Evolutionary conservation across 1,140 invertebrate species (phyloP).

Genomic region (Drosophila obscura): DNA sequence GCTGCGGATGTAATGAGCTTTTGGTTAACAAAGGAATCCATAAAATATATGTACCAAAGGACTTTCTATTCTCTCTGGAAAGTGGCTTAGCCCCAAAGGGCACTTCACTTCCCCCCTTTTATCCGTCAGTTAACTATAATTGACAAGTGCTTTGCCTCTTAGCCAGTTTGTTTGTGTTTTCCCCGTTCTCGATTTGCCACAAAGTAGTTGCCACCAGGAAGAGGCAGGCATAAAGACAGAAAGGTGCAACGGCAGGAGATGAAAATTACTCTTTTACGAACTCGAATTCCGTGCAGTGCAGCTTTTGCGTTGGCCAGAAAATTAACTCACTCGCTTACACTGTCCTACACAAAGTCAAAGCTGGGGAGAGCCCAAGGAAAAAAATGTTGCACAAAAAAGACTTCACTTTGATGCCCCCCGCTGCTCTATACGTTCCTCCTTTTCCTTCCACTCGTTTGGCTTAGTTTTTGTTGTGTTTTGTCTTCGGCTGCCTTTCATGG

Average conservation of each 20-base stretch:
- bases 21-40: too few species aligned
- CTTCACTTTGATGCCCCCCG: slow-evolving; percentile 46
- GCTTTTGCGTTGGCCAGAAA: slow-evolving; percentile 41
- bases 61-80: too few species aligned
- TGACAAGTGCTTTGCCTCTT: slow-evolving; percentile 41
- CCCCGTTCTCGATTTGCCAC: slow-evolving; percentile 38
- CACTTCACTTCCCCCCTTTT: too few species aligned
- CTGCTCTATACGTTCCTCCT: background rate
- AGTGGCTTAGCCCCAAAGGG: too few species aligned
- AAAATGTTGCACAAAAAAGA: slow-evolving; percentile 49
- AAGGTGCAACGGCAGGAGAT: slow-evolving; percentile 2
- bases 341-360: slow-evolving; percentile 43
- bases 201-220: slow-evolving; percentile 36
- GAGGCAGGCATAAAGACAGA: background rate
- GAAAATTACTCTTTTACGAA: slow-evolving; percentile 45
- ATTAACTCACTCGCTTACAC: slow-evolving; percentile 46
- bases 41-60: too few species aligned
- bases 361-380: slow-evolving; percentile 27
- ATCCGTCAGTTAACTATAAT: slow-evolving; percentile 8
- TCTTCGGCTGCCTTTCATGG: slow-evolving; percentile 25
- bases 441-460: slow-evolving; percentile 23
- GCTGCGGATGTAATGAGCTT: too few species aligned
- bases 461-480: slow-evolving; percentile 41
- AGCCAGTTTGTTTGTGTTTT: slow-evolving; percentile 39
- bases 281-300: slow-evolving; percentile 37